phyloP scores from a whole-genome alignment of 2,113 vertebrate genomes.

The Xiphophorus couchianus region DNA sequence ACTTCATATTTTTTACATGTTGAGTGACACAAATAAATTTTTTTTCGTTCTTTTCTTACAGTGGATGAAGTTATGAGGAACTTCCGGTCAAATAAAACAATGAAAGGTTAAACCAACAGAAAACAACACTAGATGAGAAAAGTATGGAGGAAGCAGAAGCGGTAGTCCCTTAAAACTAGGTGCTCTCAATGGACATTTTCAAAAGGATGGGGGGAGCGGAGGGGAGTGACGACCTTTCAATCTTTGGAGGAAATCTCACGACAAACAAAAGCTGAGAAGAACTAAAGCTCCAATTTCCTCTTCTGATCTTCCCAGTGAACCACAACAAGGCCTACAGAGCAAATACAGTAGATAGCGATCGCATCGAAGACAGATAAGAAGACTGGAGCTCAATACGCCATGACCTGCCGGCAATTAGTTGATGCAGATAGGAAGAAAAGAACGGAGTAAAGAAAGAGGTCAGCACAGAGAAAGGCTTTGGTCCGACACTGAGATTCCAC shows the following conservation, averaged over 20 bases:
- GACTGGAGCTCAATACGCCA: constrained; percentile 14
- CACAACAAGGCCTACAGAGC: constrained; percentile 4
- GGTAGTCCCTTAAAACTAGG: constrained; percentile 19
- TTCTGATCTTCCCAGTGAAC: constrained; percentile 39
- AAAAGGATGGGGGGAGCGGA: constrained; percentile 6
- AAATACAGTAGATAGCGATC: not conserved
- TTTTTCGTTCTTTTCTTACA: no score
- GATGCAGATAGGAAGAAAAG: constrained; percentile 41
- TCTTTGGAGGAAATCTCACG: constrained; percentile 23
- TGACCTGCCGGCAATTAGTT: constrained; percentile 64
- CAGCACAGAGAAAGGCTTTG: constrained; percentile 16
- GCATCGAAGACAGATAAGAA: constrained; percentile 14
- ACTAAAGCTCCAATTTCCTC: constrained; percentile 34
- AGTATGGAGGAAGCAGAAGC: not conserved
- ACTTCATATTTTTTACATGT: no score
- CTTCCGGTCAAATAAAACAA: not conserved
- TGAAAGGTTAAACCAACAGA: constrained; percentile 39
- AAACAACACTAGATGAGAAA: constrained; percentile 16
- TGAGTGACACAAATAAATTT: no score
- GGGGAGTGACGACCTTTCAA: constrained; percentile 17
- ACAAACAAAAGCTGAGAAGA: constrained; percentile 20
- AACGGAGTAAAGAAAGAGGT: constrained; percentile 20
- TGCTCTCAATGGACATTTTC: constrained; percentile 21
- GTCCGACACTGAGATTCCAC: constrained; percentile 42
- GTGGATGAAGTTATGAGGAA: no score